Evolutionary conservation across 2,797 vertebrate genomes (phyloP).

Genomic region (Phalanger gymnotis): DNA sequence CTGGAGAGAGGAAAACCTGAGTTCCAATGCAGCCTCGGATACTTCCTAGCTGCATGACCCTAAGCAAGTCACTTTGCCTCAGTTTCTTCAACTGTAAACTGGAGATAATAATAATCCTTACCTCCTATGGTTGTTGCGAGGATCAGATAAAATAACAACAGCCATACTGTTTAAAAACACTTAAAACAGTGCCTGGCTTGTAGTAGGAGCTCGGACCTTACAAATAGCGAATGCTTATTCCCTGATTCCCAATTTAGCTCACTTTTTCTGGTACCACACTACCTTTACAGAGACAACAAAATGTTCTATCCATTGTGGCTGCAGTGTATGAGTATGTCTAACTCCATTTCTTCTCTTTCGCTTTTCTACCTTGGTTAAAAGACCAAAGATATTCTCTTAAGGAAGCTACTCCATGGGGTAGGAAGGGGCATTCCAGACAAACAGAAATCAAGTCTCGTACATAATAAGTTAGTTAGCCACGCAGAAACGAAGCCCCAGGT

Average conservation of each 20-base stretch:
- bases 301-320: neutral
- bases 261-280: neutral
- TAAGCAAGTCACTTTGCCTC: neutral
- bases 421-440: slow-evolving; percentile 27
- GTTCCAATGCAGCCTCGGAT: no score
- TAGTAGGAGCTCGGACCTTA: no score
- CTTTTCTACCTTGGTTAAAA: slow-evolving; percentile 10
- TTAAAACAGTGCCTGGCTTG: neutral
- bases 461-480: slow-evolving; percentile 66
- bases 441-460: slow-evolving; percentile 58
- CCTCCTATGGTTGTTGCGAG: no score
- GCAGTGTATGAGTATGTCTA: neutral
- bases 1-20: no score
- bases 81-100: neutral
- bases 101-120: neutral
- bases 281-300: neutral
- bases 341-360: neutral
- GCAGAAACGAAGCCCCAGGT: slow-evolving; percentile 50
- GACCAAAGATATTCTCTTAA: slow-evolving; percentile 35
- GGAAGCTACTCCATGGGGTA: slow-evolving; percentile 46
- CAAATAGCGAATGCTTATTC: neutral
- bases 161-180: neutral
- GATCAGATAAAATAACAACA: no score
- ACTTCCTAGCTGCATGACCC: no score
- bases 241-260: neutral